phyloP scores from a whole-genome alignment of 2,888 invertebrate species.

The Tenthredo scrophulariae region DNA sequence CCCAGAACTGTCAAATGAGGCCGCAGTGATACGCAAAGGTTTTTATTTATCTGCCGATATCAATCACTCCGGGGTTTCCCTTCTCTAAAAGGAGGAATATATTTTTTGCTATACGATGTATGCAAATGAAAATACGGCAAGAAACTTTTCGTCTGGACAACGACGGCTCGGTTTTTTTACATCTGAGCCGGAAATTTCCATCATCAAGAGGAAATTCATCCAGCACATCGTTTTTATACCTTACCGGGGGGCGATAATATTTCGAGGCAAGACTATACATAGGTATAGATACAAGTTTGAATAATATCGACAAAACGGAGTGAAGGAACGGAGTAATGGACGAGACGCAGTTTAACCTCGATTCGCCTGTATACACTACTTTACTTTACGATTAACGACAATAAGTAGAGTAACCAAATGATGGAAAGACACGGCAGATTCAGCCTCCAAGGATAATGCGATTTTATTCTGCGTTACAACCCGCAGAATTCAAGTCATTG shows the following conservation, averaged over 20 bases:
- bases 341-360: background rate
- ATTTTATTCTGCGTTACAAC: background rate
- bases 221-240: conserved; percentile 17
- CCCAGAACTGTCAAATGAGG: conserved; percentile 33
- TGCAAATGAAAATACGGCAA: conserved; percentile 38
- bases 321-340: background rate
- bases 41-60: conserved; percentile 45
- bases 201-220: conserved; percentile 23
- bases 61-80: conserved; percentile 32
- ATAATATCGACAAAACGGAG: conserved; percentile 27
- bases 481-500: background rate
- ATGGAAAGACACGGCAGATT: conserved; percentile 37
- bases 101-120: conserved; percentile 31
- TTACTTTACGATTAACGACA: background rate
- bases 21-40: conserved; percentile 42
- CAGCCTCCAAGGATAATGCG: background rate
- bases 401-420: conserved; percentile 31
- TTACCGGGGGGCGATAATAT: background rate
- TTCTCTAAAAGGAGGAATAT: background rate
- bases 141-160: conserved; percentile 7
- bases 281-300: conserved; percentile 1
- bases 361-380: background rate
- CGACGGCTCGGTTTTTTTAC: background rate
- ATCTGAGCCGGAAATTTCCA: conserved; percentile 16
- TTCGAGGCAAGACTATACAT: background rate